A percentile compares a stretch with the other conserved stretches of the same genome.
phyloP scores from a whole-genome alignment of 2,113 vertebrate species.

The Aleadryas rufinucha region DNA sequence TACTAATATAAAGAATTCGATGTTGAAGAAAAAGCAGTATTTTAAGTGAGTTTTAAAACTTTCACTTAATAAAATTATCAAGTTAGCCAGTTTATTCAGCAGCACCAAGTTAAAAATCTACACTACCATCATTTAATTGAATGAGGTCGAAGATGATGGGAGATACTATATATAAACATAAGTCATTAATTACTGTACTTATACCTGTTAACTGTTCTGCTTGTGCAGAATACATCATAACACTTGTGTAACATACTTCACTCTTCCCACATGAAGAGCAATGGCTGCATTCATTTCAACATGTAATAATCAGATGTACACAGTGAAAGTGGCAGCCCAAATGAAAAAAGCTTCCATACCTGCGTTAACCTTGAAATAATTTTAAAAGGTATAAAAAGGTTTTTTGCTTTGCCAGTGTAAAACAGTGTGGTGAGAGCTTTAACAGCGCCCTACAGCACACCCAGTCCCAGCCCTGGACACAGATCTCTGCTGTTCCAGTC shows the following conservation, averaged over 20 bases:
- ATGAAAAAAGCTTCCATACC: not conserved
- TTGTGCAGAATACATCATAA: not conserved
- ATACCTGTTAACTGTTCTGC: not conserved
- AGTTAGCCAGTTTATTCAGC: not conserved
- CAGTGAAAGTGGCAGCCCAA: not conserved
- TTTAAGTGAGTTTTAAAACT: not conserved
- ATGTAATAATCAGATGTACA: not conserved
- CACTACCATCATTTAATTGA: not conserved
- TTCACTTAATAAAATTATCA: not conserved
- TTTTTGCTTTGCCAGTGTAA: not conserved
- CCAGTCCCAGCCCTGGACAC: not conserved
- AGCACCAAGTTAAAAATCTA: not conserved
- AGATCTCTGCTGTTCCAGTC: not conserved
- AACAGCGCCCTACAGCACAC: fast-evolving
- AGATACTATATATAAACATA: not conserved
- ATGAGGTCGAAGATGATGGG: not conserved
- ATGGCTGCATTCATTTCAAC: not conserved
- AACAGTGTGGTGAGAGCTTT: not conserved
- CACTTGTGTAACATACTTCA: not conserved
- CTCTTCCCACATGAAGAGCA: not conserved
- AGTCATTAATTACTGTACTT: not conserved
- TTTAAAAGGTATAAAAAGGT: not conserved
- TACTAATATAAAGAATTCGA: not conserved
- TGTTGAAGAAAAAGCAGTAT: not conserved
- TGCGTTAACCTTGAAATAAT: not conserved